These are phyloP conservation scores for Chascanopsetta lugubris DNA, from an alignment of 2,113 vertebrate species.

Conservation along the genomic window DNA sequence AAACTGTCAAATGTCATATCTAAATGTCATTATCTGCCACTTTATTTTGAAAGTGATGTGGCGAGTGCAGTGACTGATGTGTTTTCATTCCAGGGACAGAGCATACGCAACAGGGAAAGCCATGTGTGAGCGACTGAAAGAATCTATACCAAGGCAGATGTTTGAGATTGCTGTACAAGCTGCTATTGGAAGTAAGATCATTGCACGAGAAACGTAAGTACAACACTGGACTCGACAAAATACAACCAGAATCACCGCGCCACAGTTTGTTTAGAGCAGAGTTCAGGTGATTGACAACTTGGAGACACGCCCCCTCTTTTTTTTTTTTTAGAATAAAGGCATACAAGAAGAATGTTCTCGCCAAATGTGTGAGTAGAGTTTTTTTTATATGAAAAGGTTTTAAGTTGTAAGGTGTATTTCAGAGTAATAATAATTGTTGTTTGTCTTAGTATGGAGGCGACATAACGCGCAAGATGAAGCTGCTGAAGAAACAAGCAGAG, in stretches of 20 bases:
- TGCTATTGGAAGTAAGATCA: constrained; percentile 89
- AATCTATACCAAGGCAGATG: constrained; percentile 92
- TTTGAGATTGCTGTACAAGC: constrained; percentile 97
- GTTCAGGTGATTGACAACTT: too few relatives aligned
- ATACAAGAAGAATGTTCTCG: constrained; percentile 93
- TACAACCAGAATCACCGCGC: background rate
- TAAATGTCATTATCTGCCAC: background rate
- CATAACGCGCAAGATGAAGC: constrained; percentile 96
- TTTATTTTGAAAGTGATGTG: background rate
- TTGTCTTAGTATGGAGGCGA: constrained; percentile 92
- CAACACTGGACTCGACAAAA: too few relatives aligned
- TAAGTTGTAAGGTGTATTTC: too few relatives aligned
- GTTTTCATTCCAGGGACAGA: constrained; percentile 81
- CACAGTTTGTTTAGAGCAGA: too few relatives aligned
- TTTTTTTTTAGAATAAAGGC: constrained; percentile 89
- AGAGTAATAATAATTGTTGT: background rate
- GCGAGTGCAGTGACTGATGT: background rate
- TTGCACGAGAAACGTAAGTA: constrained; percentile 96
- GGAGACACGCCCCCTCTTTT: too few relatives aligned
- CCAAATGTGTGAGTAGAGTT: constrained; percentile 92
- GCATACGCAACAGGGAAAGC: constrained; percentile 86
- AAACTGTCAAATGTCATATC: background rate
- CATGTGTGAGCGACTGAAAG: constrained; percentile 91
- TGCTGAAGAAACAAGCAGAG: constrained; percentile 93
- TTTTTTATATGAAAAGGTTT: background rate